Conservation (phyloP, 2,113 vertebrate species). For the Deroptyus accipitrinus region DNA sequence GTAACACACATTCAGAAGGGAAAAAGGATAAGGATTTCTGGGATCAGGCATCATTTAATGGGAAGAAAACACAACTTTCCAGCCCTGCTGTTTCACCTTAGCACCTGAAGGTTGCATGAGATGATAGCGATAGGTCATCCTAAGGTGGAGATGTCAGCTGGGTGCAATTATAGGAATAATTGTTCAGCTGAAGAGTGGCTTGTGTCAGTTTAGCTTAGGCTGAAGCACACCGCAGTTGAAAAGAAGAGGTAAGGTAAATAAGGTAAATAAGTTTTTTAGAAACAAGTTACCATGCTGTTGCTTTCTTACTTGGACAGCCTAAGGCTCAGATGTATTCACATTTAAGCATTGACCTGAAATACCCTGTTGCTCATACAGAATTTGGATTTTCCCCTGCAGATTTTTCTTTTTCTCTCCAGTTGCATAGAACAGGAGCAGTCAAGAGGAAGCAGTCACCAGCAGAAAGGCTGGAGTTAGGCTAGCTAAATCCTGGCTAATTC, state of each 20-base stretch:
- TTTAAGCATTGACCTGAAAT: not conserved
- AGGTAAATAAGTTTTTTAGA: not conserved
- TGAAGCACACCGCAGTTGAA: not conserved
- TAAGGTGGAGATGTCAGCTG: not conserved
- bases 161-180: not conserved
- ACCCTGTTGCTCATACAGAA: not conserved
- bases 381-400: not conserved
- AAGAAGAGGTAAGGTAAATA: not conserved
- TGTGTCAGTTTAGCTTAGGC: not conserved
- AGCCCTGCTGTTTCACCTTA: not conserved
- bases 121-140: not conserved
- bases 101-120: not conserved
- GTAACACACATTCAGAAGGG: not conserved
- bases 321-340: not conserved
- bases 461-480: not conserved
- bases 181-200: not conserved
- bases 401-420: not conserved
- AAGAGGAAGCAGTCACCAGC: not conserved
- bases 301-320: not conserved
- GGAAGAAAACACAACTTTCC: not conserved
- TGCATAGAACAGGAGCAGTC: not conserved
- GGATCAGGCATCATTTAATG: rapidly evolving
- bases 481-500: not conserved
- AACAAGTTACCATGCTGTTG: not conserved
- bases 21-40: not conserved